These are phyloP conservation scores for Drosophila atripex DNA, from an alignment of 2,888 invertebrate species.

Conservation along the genomic window DNA sequence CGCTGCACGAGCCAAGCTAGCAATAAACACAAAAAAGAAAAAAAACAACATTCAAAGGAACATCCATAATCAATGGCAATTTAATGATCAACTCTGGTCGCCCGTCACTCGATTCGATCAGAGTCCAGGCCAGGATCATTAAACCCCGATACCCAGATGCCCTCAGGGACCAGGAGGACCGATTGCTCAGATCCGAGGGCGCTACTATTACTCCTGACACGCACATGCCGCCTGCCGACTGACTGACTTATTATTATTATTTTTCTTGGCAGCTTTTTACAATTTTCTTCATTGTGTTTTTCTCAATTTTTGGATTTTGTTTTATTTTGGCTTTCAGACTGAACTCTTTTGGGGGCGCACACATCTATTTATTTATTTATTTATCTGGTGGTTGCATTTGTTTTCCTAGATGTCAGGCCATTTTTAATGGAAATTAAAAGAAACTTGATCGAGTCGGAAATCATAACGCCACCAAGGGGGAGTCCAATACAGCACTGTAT, in stretches of 20 bases:
- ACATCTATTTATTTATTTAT: conserved; percentile 52
- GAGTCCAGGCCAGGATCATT: conserved; percentile 50
- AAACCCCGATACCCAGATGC: conserved; percentile 46
- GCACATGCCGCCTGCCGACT: conserved; percentile 53
- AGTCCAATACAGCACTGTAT: not conserved
- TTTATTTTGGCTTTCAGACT: conserved; percentile 13
- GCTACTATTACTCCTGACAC: conserved; percentile 44
- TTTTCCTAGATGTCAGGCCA: conserved; percentile 66
- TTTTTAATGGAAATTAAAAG: conserved; percentile 71
- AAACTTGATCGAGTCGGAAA: conserved; percentile 76
- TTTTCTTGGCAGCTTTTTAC: conserved; percentile 26
- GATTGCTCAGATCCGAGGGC: conserved; percentile 20
- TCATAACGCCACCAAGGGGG: conserved; percentile 59
- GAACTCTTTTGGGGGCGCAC: conserved; percentile 34
- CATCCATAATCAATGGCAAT: conserved; percentile 71
- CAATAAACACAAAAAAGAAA: conserved; percentile 22
- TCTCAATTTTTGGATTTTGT: not conserved
- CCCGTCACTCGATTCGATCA: conserved; percentile 48
- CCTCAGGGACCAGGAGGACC: conserved; percentile 4
- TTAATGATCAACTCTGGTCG: conserved; percentile 71
- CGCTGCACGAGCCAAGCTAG: conserved; percentile 68
- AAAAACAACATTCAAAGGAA: conserved; percentile 21
- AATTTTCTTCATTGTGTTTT: conserved; percentile 5
- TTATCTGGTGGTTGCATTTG: conserved; percentile 63
- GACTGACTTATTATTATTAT: conserved; percentile 41